Evolutionary conservation across 2,888 invertebrate genomes (phyloP), one percentile per base, ranked within the genome.

Genomic region (Lymantria monacha): DNA sequence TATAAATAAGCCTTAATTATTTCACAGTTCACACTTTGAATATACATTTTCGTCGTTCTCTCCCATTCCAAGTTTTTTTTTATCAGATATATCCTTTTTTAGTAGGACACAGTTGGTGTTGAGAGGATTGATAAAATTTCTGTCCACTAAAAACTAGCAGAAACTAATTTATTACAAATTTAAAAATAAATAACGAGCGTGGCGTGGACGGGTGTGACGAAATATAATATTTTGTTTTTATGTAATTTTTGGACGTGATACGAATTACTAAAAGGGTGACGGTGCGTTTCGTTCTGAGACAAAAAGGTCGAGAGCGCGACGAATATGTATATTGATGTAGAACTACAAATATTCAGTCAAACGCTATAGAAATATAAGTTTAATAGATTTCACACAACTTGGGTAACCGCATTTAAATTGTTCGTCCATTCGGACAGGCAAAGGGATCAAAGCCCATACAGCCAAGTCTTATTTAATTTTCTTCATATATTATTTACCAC

Each of bases 151-250:
- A 72, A 69, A 69, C 59, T 59, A 65, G 64, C 53, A 72, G 65
- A 72, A 69, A 70, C 65, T 78, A 80, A 85, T 86, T 85, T 85
- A 81, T 83, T 78, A 80, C 70, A 68, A 73, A 70, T 66, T 76
- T 61, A 68, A 80, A 79, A 81, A 83, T 84, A 83, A 82, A 81
- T 78, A 79, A 74, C 70, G 64, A 69, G 70, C 75, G 66, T 76
- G 74, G 70, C 75, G 83, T 70, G 68, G 88, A 88, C 85, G 82
- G 74, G 76, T 89, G 83, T 85, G 81, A 78, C 87, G 78, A 81
- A 84, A 74, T 68, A 74, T 70, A 53, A 74, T 80, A 80, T 86
- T 86, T 85, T 83, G 83, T 87, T 89, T 87, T 85, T 83, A 76
- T 77, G 61, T 80, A 67, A 76, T 74, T 76, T 74, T 71, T 72